Percentiles rank a stretch among this genome's conserved stretches.
These are phyloP conservation scores for Tauraco erythrolophus DNA, from an alignment of 2,113 vertebrate genomes.

Conservation along the genomic window DNA sequence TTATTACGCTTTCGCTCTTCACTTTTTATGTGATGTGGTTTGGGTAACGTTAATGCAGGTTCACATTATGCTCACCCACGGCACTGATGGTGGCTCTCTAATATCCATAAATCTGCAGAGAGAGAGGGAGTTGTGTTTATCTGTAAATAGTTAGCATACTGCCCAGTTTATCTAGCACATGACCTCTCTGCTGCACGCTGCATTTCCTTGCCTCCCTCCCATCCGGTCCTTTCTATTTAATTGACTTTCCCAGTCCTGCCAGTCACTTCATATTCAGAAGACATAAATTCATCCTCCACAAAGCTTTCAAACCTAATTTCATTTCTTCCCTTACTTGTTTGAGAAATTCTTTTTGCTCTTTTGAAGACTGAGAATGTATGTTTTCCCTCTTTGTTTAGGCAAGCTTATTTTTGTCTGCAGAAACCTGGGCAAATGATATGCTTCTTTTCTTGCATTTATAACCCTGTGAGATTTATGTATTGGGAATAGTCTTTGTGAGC, in stretches of 20 bases:
- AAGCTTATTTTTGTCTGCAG: slow-evolving; percentile 23
- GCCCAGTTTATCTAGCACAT: background rate
- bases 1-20: background rate
- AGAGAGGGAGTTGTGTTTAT: background rate
- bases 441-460: slow-evolving; percentile 9
- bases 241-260: background rate
- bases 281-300: background rate
- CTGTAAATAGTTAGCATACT: background rate
- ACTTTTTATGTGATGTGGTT: background rate
- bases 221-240: background rate
- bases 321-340: background rate
- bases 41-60: background rate
- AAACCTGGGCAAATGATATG: background rate
- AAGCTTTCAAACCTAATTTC: slow-evolving; percentile 10
- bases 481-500: slow-evolving; percentile 25
- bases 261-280: background rate
- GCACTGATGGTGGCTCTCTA: background rate
- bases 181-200: background rate
- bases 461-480: slow-evolving; percentile 1
- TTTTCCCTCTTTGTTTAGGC: background rate
- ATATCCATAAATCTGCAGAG: background rate
- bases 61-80: background rate
- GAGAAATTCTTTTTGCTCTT: background rate
- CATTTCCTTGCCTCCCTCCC: background rate
- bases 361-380: background rate